Evolutionary conservation across 1,140 invertebrate species (phyloP).

Genomic region (Drosophila repleta): DNA sequence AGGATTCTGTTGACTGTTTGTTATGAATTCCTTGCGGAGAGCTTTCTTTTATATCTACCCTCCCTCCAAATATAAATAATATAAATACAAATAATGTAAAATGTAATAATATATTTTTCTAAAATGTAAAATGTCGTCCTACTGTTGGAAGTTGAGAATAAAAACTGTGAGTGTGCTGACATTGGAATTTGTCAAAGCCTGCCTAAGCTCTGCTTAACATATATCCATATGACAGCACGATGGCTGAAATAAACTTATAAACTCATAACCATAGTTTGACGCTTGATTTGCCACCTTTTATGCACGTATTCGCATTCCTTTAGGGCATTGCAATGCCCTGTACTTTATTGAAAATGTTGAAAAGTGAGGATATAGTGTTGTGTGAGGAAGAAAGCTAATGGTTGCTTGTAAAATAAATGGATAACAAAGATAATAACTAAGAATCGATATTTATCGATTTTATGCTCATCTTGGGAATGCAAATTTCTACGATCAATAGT

Average conservation of each 20-base stretch:
- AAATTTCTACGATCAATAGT: too few relatives aligned
- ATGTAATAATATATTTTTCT: slow-evolving; percentile 25
- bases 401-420: too few relatives aligned
- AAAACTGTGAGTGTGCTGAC: slow-evolving; percentile 2
- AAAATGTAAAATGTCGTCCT: slow-evolving; percentile 30
- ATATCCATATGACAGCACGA: slow-evolving; percentile 41
- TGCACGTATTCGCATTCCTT: slow-evolving; percentile 43
- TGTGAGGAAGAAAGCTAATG: neutral
- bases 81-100: slow-evolving; percentile 13
- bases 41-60: neutral
- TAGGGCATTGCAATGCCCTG: slow-evolving; percentile 32
- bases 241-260: slow-evolving; percentile 38
- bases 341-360: neutral
- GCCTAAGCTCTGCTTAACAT: slow-evolving; percentile 69
- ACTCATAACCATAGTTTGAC: slow-evolving; percentile 72
- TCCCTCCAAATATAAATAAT: neutral
- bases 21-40: slow-evolving; percentile 4
- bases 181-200: slow-evolving; percentile 51
- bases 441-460: too few relatives aligned
- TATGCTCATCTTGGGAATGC: too few relatives aligned
- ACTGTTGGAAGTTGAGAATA: slow-evolving; percentile 15
- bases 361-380: neutral
- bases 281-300: slow-evolving; percentile 59
- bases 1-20: neutral
- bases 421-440: too few relatives aligned